Conservation (phyloP, 1,140 invertebrate species). For the Drosophila leontia region DNA sequence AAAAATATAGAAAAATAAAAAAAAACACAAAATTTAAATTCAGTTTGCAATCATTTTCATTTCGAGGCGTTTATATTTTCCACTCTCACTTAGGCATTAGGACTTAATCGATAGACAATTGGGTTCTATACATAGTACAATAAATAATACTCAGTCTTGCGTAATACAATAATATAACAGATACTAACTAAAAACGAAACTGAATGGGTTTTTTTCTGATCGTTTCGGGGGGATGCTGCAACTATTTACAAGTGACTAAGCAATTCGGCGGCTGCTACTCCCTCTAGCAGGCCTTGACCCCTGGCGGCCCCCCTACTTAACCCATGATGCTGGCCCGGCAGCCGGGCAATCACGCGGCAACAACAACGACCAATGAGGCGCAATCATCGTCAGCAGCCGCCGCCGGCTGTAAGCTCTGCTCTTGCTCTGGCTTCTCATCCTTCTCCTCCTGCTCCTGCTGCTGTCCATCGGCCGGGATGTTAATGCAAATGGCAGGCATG, state of each 20-base stretch:
- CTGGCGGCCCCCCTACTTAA: constrained; percentile 11
- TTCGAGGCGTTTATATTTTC: constrained; percentile 37
- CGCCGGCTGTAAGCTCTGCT: constrained; percentile 67
- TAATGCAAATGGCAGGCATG: constrained; percentile 76
- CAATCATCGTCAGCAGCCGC: constrained; percentile 76
- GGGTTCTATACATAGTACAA: constrained; percentile 63
- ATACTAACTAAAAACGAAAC: constrained; percentile 68
- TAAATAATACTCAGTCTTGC: constrained; percentile 81
- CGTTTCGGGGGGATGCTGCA: constrained; percentile 21
- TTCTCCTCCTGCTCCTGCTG: constrained; percentile 7
- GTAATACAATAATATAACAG: constrained; percentile 73
- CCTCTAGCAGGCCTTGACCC: constrained; percentile 9
- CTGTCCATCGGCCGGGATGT: constrained; percentile 65
- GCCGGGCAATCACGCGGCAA: constrained; percentile 79
- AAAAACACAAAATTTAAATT: constrained; percentile 28
- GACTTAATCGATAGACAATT: constrained; percentile 72
- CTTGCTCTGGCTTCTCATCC: constrained; percentile 19
- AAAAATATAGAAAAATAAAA: constrained; percentile 2
- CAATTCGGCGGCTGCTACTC: constrained; percentile 33
- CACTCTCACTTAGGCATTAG: constrained; percentile 59
- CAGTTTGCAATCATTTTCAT: constrained; percentile 24
- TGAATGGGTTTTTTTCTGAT: constrained; percentile 21
- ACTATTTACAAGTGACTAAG: constrained; percentile 78
- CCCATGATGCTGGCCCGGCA: constrained; percentile 1
- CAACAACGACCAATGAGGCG: constrained; percentile 78